Evolutionary conservation across 2,113 vertebrate species (phyloP).

Genomic region (Lamprotornis superbus): DNA sequence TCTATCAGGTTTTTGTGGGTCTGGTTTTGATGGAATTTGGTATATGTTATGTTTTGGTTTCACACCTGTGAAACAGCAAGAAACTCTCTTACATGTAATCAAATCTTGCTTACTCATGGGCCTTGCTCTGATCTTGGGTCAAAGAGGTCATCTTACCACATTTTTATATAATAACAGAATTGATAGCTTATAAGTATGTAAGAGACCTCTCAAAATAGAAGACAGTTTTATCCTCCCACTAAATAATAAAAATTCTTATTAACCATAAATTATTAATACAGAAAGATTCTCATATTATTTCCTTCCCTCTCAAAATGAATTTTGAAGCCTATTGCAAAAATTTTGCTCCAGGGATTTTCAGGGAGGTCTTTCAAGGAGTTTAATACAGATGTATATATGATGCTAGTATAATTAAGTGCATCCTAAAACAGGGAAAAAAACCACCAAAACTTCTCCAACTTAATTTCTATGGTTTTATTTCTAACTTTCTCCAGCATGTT

Average conservation of each 20-base stretch:
- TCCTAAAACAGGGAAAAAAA: background rate
- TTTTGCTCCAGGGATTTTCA: background rate
- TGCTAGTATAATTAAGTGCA: background rate
- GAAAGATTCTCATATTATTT: background rate
- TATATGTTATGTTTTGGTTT: background rate
- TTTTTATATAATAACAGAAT: background rate
- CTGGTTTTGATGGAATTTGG: background rate
- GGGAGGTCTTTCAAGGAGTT: background rate
- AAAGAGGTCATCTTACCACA: background rate
- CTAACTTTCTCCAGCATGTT: background rate
- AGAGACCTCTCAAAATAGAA: background rate
- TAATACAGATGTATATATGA: background rate
- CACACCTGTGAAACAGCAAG: background rate
- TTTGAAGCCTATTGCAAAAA: background rate
- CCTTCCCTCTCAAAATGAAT: background rate
- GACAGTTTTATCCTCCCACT: background rate
- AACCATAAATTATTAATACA: background rate
- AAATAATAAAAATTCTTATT: background rate
- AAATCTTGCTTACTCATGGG: background rate
- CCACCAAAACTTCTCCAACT: background rate
- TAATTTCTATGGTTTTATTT: background rate
- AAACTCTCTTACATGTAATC: background rate
- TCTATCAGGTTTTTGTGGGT: fast-evolving
- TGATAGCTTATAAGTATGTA: background rate
- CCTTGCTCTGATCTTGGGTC: background rate